Base-by-base conservation (phyloP, 1,140 invertebrate genomes). In the Hylyphantes graminicola region DNA sequence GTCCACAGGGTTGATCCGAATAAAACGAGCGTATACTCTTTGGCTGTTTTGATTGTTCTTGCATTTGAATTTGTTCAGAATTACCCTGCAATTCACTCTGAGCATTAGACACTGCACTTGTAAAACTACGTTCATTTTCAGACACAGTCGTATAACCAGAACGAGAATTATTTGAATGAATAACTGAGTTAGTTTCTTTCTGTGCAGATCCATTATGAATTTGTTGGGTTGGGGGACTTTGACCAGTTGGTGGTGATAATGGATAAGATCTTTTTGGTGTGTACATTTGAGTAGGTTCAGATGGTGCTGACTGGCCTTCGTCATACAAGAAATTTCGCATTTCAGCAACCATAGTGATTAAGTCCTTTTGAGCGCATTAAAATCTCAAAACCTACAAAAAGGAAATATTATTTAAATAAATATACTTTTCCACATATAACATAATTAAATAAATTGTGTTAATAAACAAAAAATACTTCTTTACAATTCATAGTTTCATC, bases 221-320 rank as follows among this genome's bases (percentile, higher is more conserved):
- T 51, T 21, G 5, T 53, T 55, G 8, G 12, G 70, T 7, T 15
- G 79, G 70, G 5, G 70, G 70, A 55, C 68, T 74, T n/a, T 74
- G 79, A 9, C 79, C 79, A 64, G 55, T 51, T 7, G 79, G 55
- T 15, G 68, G 68, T 2, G 68, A 73, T 8, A 64, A 21, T n/a
- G 70, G 68, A 63, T 64, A 35, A 13, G 79, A 55, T 19, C 48
- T 54, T 21, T 48, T 19, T 54, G 79, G 79, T 9, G 79, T 82
- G 51, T 82, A 82, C 70, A 82, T 74, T 7, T 68, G 79, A 51
- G 61, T 57, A 50, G 78, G 35, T 59, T 80, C 78, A 17, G 65
- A 10, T 51, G 13, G 54, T 57, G 65, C 11, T 3, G 64, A 59
- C 10, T 53, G 54, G 17, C 65, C 21, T 65, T 82, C 79, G 61